Percentiles rank a stretch among this genome's conserved stretches.
phyloP scores from a whole-genome alignment of 2,888 invertebrate genomes.

The Sepiola atlantica region DNA sequence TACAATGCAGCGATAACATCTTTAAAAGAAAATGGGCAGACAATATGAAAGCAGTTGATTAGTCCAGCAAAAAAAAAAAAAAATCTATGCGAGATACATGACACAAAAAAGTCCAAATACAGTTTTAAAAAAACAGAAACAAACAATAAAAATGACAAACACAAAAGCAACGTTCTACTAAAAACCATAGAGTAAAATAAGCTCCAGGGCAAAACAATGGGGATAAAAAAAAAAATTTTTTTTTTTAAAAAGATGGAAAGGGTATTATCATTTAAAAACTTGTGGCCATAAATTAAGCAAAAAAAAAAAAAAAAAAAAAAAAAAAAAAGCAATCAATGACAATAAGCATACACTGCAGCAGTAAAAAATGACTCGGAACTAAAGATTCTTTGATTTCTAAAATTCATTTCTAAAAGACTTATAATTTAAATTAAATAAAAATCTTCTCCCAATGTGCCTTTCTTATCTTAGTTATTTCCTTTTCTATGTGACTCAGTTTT shows the following conservation, averaged over 20 bases:
- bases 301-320: not conserved
- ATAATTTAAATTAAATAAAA: not conserved
- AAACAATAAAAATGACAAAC: not conserved
- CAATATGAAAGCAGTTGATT: not conserved
- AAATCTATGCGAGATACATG: not conserved
- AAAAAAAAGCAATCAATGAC: not conserved
- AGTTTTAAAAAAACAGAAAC: not conserved
- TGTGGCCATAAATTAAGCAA: too few relatives aligned
- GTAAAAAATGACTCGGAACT: not conserved
- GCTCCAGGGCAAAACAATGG: not conserved
- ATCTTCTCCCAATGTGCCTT: not conserved
- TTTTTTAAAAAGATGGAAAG: not conserved
- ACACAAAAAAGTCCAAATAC: not conserved
- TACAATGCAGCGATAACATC: not conserved
- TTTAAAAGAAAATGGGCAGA: not conserved
- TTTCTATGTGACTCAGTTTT: not conserved
- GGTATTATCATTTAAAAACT: not conserved
- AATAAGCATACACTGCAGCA: not conserved
- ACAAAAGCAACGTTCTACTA: not conserved
- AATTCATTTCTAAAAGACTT: not conserved
- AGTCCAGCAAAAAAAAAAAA: not conserved
- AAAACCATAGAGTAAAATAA: not conserved
- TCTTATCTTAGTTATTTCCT: not conserved
- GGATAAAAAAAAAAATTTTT: not conserved
- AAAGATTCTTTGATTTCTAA: slow-evolving; percentile 23